Conservation (phyloP, 1,140 invertebrate species). For the Drosophila sproati region DNA sequence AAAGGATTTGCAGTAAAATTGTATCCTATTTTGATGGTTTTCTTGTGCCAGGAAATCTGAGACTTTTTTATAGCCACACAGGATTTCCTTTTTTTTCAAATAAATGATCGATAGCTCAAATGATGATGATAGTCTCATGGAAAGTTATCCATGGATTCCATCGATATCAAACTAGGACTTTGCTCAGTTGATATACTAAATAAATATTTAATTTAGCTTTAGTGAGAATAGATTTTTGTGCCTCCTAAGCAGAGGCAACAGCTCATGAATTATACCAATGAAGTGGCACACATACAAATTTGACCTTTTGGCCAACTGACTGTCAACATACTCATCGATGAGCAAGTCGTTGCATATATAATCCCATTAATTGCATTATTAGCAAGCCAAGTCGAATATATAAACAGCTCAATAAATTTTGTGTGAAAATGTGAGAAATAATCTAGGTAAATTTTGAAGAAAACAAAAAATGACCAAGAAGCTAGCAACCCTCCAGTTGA, state of each 20-base stretch:
- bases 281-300: conserved; percentile 66
- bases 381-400: conserved; percentile 48
- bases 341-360: conserved; percentile 64
- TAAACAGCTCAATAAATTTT: conserved; percentile 67
- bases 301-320: conserved; percentile 61
- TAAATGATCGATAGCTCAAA: conserved; percentile 55
- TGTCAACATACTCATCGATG: conserved; percentile 57
- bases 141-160: conserved; percentile 28
- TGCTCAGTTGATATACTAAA: conserved; percentile 35
- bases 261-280: conserved; percentile 6
- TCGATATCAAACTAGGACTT: conserved; percentile 37
- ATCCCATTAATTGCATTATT: conserved; percentile 80
- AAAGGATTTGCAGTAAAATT: conserved; percentile 61
- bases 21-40: conserved; percentile 45
- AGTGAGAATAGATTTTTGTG: conserved; percentile 6
- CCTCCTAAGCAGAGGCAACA: conserved; percentile 10
- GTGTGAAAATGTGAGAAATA: conserved; percentile 59
- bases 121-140: conserved; percentile 28
- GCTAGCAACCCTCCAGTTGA: conserved; percentile 46
- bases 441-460: conserved; percentile 45
- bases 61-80: conserved; percentile 49
- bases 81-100: conserved; percentile 19
- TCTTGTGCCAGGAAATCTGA: conserved; percentile 58
- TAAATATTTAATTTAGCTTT: conserved; percentile 3
- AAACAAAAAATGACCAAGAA: conserved; percentile 16